These are phyloP conservation scores for Ypsolopha scabrella DNA, from an alignment of 2,888 invertebrate species.

Conservation along the genomic window DNA sequence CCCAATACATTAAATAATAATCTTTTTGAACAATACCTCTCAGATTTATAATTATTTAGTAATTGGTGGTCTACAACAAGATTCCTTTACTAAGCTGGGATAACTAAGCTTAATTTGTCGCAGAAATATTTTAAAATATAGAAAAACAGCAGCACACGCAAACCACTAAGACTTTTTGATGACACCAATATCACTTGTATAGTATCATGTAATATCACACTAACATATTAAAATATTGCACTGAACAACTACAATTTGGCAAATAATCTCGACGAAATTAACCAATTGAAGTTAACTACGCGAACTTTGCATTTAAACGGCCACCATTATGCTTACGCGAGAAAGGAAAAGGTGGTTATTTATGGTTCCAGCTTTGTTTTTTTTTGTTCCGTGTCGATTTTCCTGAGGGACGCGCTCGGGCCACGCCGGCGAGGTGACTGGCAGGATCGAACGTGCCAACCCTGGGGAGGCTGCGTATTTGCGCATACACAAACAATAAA, in stretches of 20 bases:
- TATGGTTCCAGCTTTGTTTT: conserved; percentile 18
- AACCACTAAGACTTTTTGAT: no score
- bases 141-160: no score
- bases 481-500: conserved; percentile 26
- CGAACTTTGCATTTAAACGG: conserved; percentile 29
- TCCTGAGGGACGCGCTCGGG: conserved; percentile 49
- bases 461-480: conserved; percentile 65
- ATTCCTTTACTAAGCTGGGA: not conserved
- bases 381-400: conserved; percentile 23
- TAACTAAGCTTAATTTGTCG: conserved; percentile 6
- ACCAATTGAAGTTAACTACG: conserved; percentile 51
- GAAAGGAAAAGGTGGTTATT: conserved; percentile 55
- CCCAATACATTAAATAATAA: conserved; percentile 51
- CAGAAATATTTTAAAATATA: conserved; percentile 13
- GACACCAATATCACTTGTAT: not conserved
- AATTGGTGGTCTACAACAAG: not conserved
- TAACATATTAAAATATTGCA: conserved; percentile 19
- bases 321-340: conserved; percentile 47
- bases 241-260: not conserved
- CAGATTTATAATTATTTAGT: conserved; percentile 11
- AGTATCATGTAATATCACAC: conserved; percentile 15
- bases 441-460: conserved; percentile 63
- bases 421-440: conserved; percentile 64
- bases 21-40: conserved; percentile 45
- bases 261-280: conserved; percentile 48